Base-by-base conservation (phyloP, 2,797 vertebrate genomes). In the Molothrus aeneus region DNA sequence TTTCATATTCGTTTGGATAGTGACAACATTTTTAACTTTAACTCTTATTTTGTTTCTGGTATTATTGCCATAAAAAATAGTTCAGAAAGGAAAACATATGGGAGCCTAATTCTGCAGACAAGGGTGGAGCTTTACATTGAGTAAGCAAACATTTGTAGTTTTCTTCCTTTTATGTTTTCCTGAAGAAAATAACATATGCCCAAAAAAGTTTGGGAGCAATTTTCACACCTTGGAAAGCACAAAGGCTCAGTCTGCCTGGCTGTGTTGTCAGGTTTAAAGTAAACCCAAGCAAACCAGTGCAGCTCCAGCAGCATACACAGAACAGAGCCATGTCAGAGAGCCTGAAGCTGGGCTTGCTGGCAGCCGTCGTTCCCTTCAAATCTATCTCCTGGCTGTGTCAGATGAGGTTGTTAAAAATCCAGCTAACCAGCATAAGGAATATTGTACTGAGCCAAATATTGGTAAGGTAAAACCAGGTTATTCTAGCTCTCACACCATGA, bases 381-480 rank as follows among this genome's bases (percentile, higher is more conserved):
- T 59, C 43, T 32, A 11, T 47, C 66, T 69, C 59, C 45, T 73
- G 32, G 26, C 28, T 75, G 18, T 66, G 34, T 40, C 63, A 77
- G 32, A 34, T n/a, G 28, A 85, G 36, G 61, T 31, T 73, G 34
- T 31, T 79, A 45, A 94, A 90, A 94, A 90, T 72, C 43, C 80
- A 48, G 40, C 6, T 14, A 87, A 10, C 21, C 53, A 71, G 48
- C 38, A 36, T 19, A 50, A 86, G 32, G 21, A 84, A 69, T 84
- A 34, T 90, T 95, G 93, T 88, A 86, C 66, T 16, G 36, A 88
- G 38, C 15, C 54, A 94, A 83, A 63, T 73, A 80, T 47, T 83
- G 29, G 7, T 50, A n/a, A 31, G 4, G 2, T 72, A 70, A 70
- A 83, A 54, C 3, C n/a, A 70, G 74, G 43, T 72, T 79, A 74